Conservation (phyloP, 2,113 vertebrate genomes). For the Loxodonta africana region DNA sequence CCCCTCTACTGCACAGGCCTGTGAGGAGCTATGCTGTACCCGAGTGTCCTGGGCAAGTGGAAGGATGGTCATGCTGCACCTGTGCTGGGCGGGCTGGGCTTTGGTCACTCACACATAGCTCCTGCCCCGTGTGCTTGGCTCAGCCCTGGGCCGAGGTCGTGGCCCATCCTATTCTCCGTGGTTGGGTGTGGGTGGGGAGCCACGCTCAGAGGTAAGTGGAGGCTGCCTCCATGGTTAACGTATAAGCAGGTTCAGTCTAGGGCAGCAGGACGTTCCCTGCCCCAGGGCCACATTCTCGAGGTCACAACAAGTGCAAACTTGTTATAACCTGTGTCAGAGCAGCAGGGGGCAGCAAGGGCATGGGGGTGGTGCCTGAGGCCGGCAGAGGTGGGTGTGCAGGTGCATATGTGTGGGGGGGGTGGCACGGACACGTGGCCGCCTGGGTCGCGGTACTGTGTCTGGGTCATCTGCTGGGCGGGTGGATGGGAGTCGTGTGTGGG, state of each 20-base stretch:
- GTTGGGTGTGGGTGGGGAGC: neutral
- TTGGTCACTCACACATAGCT: neutral
- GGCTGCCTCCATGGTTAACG: constrained; percentile 70
- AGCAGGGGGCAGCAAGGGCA: constrained; percentile 78
- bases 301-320: constrained; percentile 85
- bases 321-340: constrained; percentile 84
- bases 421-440: rapidly evolving
- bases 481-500: neutral
- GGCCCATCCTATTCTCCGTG: neutral
- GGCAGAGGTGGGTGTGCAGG: neutral
- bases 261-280: constrained; percentile 77
- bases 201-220: neutral
- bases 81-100: neutral
- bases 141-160: neutral
- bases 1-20: neutral
- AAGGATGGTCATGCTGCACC: neutral
- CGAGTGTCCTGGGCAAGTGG: neutral
- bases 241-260: constrained; percentile 72
- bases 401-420: neutral
- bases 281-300: constrained; percentile 82
- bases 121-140: neutral
- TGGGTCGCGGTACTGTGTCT: neutral
- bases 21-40: neutral
- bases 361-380: neutral
- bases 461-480: neutral